Conservation (phyloP, 2,888 invertebrate genomes). For the Eupithecia inturbata region DNA sequence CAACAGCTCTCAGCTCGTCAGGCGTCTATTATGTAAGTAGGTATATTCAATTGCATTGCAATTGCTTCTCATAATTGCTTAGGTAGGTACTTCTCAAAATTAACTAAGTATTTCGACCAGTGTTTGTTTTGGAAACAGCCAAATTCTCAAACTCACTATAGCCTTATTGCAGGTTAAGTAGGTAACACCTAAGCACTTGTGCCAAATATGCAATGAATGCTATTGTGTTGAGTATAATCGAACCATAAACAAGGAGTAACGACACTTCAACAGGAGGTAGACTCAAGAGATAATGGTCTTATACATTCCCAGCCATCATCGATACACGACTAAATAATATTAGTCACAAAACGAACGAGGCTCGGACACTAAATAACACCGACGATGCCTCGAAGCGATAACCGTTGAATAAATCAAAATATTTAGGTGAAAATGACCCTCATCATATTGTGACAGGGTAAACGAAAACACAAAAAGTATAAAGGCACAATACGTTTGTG, state of each 20-base stretch:
- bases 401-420: constrained; percentile 55
- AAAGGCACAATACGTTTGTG: constrained; percentile 43
- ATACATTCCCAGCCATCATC: constrained; percentile 49
- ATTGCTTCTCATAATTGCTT: not conserved
- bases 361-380: constrained; percentile 57
- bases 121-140: not conserved
- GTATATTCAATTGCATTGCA: not conserved
- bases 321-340: constrained; percentile 59
- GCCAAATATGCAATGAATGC: not conserved
- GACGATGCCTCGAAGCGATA: constrained; percentile 57
- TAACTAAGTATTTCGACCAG: not conserved
- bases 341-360: constrained; percentile 67
- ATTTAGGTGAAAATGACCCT: constrained; percentile 48
- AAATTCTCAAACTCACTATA: not conserved
- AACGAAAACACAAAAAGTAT: constrained; percentile 2
- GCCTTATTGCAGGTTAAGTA: not conserved
- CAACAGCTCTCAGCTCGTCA: not conserved
- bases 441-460: constrained; percentile 50
- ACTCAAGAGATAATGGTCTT: not conserved
- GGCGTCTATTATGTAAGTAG: no score
- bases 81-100: not conserved
- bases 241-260: not conserved
- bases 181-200: not conserved
- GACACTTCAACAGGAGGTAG: not conserved
- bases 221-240: not conserved